Evolutionary conservation across 1,140 invertebrate genomes (phyloP), one percentile per base, ranked within the genome.

Genomic region (Anadara kagoshimensis): DNA sequence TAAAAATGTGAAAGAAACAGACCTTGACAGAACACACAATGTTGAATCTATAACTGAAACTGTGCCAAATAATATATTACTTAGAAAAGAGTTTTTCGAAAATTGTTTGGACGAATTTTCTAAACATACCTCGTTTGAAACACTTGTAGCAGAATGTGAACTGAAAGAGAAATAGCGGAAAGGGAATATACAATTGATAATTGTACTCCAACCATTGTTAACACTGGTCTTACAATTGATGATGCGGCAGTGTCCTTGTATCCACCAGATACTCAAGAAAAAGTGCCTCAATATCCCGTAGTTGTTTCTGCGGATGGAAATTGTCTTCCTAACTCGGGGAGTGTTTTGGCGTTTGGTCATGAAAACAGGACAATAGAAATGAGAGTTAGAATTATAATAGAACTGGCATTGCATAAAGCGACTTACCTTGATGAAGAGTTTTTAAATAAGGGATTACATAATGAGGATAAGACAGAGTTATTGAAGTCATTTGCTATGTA

Each of bases 261-360:
- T 5, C 61, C 61, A 49, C 26, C 43, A 47, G 61, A 63, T 45
- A 63, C 49, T 26, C 61, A 43, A 47, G 24, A 63, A 14, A 24
- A 47, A 47, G 11, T 41, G 49, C 43, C 41, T 5, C 59, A 44
- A 24, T 22, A 63, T 63, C 61, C 61, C 26, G 61, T 26, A 11
- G 49, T n/a, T 16, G 36, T 63, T 18, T 24, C 8, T 49, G 61
- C 61, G 20, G 43, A 63, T 63, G 61, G 61, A 26, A 63, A 63
- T 63, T 63, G 61, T 41, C 49, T 63, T 26, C 61, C 61, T 26
- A 47, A 63, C 36, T 29, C 61, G 29, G 61, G 61, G 18, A 63
- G 61, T 63, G 26, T 63, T 14, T 14, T 63, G 24, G 61, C 20
- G 5, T 63, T 45, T 47, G 61, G 61, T 26, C 45, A 49, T 16